Base-by-base conservation (phyloP, 2,113 vertebrate genomes). In the Varanus salvator region DNA sequence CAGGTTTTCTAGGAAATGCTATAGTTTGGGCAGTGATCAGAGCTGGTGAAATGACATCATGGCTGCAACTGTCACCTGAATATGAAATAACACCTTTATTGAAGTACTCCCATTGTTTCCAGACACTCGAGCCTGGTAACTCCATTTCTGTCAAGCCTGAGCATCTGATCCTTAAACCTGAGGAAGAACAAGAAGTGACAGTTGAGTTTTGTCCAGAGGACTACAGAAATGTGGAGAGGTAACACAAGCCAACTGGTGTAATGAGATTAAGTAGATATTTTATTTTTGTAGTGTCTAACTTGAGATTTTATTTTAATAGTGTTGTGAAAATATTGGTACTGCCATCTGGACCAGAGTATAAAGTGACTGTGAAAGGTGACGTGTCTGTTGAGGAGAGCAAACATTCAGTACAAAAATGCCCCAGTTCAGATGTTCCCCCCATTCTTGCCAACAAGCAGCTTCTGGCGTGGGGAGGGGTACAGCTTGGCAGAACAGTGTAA, bases 381-480 rank as follows among this genome's bases (percentile, higher is more conserved):
- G 94, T 95, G 11, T 27, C 94, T n/a, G 80, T 87, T 77, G 92
- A 78, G n/a, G 88, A 54, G 96, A 94, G 87, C 4, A 95, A 95
- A 86, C 88, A 91, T 87, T 80, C 94, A 4, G n/a, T 80, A 68
- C 17, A 87, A 57, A 91, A 64, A 57, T 74, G 94, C 48, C 77
- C 21, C 68, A 89, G 87, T 72, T 92, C 95, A 88, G 97, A 98
- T 71, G 93, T 98, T 87, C 98, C 98, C 4, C 97, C 97, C 0
- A 98, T 99, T 92, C 98, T 99, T 12, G 99, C 99, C 89, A 99
- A 99, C 95, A 99, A 98, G 92, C 99, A 99, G 69, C 98, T 98
- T 66, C 90, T 99, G 91, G 95, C 98, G 14, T 99, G 99, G 99
- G 99, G 98, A 95, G 98, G 98, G 23, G 97, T 99, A 75, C 95